Evolutionary conservation across 1,140 invertebrate genomes (phyloP).

Genomic region (Lanistes nyassanus): DNA sequence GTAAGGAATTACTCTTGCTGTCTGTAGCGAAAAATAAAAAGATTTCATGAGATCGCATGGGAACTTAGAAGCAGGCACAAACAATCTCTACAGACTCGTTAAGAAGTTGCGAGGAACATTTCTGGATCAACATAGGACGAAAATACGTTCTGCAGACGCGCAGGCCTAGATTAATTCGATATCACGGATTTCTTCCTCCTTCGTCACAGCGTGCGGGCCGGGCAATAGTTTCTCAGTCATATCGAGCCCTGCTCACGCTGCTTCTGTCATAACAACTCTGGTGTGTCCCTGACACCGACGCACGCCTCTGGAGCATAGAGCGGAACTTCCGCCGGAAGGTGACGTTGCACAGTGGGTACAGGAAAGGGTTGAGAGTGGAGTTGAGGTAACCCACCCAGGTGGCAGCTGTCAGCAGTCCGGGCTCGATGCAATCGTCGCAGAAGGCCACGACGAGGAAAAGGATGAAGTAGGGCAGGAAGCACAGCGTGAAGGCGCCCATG

Average conservation of each 20-base stretch:
- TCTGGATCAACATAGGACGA: no score
- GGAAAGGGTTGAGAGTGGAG: slow-evolving; percentile 72
- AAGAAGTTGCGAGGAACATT: no score
- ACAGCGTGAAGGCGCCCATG: slow-evolving; percentile 75
- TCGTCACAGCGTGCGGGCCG: not conserved
- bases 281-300: not conserved
- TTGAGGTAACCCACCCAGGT: slow-evolving; percentile 74
- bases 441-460: slow-evolving; percentile 75
- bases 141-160: no score
- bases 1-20: no score
- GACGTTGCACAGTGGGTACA: slow-evolving; percentile 72
- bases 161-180: no score
- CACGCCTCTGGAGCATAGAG: slow-evolving; percentile 64
- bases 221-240: slow-evolving; percentile 28
- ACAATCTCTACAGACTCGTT: no score
- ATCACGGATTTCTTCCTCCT: no score
- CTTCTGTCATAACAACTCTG: slow-evolving; percentile 28
- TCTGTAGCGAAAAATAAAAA: no score
- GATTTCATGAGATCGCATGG: no score
- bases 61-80: no score
- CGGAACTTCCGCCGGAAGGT: slow-evolving; percentile 71
- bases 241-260: slow-evolving; percentile 36
- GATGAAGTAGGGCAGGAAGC: slow-evolving; percentile 76
- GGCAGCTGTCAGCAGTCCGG: slow-evolving; percentile 64
- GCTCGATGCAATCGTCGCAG: slow-evolving; percentile 69